Conservation (phyloP, 2,888 invertebrate genomes). For the Alviniconcha strummeri region DNA sequence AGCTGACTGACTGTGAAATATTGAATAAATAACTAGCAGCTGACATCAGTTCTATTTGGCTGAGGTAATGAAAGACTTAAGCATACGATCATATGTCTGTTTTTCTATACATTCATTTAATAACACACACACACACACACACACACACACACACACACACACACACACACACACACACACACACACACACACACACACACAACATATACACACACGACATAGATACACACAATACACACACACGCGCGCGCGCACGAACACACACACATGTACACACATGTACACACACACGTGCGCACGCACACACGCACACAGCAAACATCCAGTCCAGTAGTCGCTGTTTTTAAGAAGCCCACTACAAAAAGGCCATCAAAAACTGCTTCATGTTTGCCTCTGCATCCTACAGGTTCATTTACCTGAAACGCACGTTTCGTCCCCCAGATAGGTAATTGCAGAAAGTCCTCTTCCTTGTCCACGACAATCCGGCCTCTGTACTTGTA, state of each 20-base stretch:
- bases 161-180: constrained; percentile 6
- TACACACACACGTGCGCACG: too few species aligned
- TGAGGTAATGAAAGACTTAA: too few species aligned
- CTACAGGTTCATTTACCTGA: background rate
- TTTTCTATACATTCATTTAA: too few species aligned
- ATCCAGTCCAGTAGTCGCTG: too few species aligned
- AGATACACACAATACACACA: background rate
- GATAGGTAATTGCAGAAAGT: background rate
- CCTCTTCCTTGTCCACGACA: background rate
- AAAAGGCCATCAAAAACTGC: too few species aligned
- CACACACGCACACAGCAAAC: too few species aligned
- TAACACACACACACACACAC: background rate
- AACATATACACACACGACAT: background rate
- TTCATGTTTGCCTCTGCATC: too few species aligned
- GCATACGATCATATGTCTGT: too few species aligned
- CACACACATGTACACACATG: background rate
- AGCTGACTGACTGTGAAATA: too few species aligned
- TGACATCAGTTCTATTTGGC: too few species aligned
- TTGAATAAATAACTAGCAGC: too few species aligned
- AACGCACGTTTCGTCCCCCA: background rate
- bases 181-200: constrained; percentile 5
- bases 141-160: background rate
- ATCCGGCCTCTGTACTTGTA: background rate
- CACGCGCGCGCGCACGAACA: background rate
- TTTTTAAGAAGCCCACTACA: too few species aligned